Evolutionary conservation across 2,797 vertebrate species (phyloP), one percentile per base, ranked within the genome.

Genomic region (Artibeus jamaicensis): DNA sequence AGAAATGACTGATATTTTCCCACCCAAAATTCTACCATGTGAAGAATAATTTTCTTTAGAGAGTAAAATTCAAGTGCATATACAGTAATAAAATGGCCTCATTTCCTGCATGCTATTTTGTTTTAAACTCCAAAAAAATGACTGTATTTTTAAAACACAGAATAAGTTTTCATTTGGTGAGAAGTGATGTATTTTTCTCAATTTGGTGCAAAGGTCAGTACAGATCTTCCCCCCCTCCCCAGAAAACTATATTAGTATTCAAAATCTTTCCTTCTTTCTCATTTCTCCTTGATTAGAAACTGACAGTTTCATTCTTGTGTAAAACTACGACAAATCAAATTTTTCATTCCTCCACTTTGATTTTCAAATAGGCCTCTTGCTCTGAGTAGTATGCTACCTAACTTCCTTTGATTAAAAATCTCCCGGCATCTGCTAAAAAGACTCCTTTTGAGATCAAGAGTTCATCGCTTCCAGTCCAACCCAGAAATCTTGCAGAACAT

Each of bases 121-220:
- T 46, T 76, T 94, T 93, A 93, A 93, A 3, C 48, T 76, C 22
- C 3, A 87, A 71, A 97, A 44, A 44, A 44, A 42, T 15, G 73
- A 83, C 48, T 79, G 16, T 57, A 86, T 22, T 82, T 86, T 76
- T 50, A 89, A 84, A 95, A 95, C 12, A 92, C 15, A 86, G n/a
- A 79, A 84, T 83, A 74, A 70, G 22, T 48, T 94, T 95, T 78
- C 55, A 59, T 32, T 82, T 90, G n/a, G n/a, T 94, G 24, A 96
- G 79, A 92, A 96, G 94, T 90, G 57, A 93, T 65, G 24, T 85
- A n/a, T 68, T 92, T 89, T 95, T 81, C 62, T 89, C 81, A 68
- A 11, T 96, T 76, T 73, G 39, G 46, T 95, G 2, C 77, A 96
- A 87, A 93, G 14, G 34, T 86, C 50, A 53, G 44, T 29, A 39